Base-by-base conservation (phyloP, 2,113 vertebrate genomes). In the Pseudonaja textilis region DNA sequence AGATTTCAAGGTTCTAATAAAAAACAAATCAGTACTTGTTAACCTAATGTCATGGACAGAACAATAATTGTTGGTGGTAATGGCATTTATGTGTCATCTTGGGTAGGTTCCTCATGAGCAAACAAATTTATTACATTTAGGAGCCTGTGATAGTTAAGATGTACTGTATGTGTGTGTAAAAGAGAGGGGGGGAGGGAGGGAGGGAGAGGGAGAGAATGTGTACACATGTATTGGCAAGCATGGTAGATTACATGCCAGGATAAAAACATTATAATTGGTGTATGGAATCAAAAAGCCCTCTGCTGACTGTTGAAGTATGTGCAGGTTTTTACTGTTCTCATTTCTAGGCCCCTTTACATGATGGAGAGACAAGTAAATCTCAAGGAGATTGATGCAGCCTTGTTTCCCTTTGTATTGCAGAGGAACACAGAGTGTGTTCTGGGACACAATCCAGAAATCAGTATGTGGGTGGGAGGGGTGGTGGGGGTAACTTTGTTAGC, bases 371-470 rank as follows among this genome's bases (percentile, higher is more conserved):
- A 85, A 29, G 90, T 42, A 64, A 18, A 64, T 54, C 88, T 90
- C 11, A 29, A 86, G 86, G 42, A 59, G 54, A 47, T 85, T 92
- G 74, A 22, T 42, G 61, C 59, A 89, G 92, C 42, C 74, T 7
- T 45, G 8, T 4, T 29, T 1, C 20, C 8, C 11, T 64, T 61
- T 81, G 34, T 85, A 54, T 54, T 52, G n/a, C 23, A 61, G n/a
- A 42, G 56, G 12, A 86, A 87, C 55, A 86, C 54, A 39, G 54
- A 54, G n/a, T 93, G 8, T 61, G 55, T 90, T 93, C 92, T 93
- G 92, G 92, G 56, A 93, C 86, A 47, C n/a, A 23, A 87, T 93
- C 92, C 92, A 93, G 88, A 93, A 90, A 61, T 61, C 74, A 64
- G 45, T 34, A 81, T 90, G 88, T 90, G 45, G 92, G 92, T 4